phyloP scores from a whole-genome alignment of 1,140 invertebrate species.

The Yoshiicerus persimilis region DNA sequence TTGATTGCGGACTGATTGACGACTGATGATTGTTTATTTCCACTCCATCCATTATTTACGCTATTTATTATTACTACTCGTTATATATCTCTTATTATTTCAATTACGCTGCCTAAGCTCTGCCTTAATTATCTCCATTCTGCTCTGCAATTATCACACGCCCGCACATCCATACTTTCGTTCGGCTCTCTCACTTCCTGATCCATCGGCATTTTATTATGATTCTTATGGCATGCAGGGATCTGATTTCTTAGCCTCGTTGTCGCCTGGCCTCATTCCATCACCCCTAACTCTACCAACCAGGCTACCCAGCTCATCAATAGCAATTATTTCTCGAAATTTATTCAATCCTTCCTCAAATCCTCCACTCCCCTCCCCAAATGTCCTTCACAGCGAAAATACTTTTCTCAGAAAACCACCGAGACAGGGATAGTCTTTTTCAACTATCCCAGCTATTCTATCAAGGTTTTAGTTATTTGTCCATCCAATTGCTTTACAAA shows the following conservation, averaged over 20 bases:
- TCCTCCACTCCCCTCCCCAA: background rate
- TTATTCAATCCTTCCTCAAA: background rate
- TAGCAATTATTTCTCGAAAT: background rate
- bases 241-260: background rate
- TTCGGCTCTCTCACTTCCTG: background rate
- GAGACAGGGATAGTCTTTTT: background rate
- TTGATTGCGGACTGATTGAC: conserved; percentile 18
- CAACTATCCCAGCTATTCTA: background rate
- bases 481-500: background rate
- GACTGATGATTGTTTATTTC: conserved; percentile 6
- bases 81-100: background rate
- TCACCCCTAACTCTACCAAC: background rate
- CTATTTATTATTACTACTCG: background rate
- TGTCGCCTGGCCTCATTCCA: too few relatives aligned
- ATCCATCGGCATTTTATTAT: background rate
- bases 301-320: background rate
- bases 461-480: background rate
- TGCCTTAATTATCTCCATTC: background rate
- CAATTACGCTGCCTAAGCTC: background rate
- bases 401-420: background rate
- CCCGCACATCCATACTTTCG: background rate
- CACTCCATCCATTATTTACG: conserved; percentile 2
- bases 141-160: background rate
- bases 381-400: background rate
- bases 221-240: background rate